Evolutionary conservation across 2,888 invertebrate genomes (phyloP).

Genomic region (Globia sparganii): DNA sequence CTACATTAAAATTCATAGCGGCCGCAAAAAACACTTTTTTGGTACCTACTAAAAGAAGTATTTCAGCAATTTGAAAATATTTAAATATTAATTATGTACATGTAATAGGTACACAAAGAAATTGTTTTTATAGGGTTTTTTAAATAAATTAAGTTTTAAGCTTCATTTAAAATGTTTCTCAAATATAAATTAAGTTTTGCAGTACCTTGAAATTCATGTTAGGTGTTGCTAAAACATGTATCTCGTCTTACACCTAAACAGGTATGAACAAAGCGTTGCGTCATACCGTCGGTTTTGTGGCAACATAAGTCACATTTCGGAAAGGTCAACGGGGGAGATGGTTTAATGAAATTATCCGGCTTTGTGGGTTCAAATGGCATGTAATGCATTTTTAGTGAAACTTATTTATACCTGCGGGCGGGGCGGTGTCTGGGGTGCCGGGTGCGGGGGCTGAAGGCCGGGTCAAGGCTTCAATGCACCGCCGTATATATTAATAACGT

Average conservation of each 20-base stretch:
- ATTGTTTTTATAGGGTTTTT: constrained; percentile 3
- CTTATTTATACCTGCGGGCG: constrained; percentile 60
- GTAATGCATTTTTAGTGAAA: constrained; percentile 71
- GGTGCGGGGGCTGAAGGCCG: constrained; percentile 75
- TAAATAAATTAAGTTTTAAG: constrained; percentile 12
- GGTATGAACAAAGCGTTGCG: constrained; percentile 38
- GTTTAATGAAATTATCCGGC: constrained; percentile 64
- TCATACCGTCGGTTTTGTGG: constrained; percentile 42
- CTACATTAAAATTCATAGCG: constrained; percentile 56
- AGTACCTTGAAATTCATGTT: constrained; percentile 6
- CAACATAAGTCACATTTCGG: constrained; percentile 51
- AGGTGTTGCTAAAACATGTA: constrained; percentile 15
- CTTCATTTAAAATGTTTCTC: not conserved
- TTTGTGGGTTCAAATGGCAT: constrained; percentile 59
- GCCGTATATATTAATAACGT: constrained; percentile 72
- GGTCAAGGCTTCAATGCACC: constrained; percentile 84
- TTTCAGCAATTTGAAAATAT: constrained; percentile 41
- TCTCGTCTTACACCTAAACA: constrained; percentile 10
- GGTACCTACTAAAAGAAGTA: constrained; percentile 19
- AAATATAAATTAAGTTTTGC: not conserved
- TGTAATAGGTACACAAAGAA: constrained; percentile 18
- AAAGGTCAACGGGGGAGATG: constrained; percentile 54
- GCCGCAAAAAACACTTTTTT: constrained; percentile 50
- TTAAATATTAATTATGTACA: constrained; percentile 39
- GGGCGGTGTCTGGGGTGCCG: constrained; percentile 42